Evolutionary conservation across 2,888 invertebrate genomes (phyloP), one percentile per base, ranked within the genome.

Genomic region (Amphimallon solstitiale): DNA sequence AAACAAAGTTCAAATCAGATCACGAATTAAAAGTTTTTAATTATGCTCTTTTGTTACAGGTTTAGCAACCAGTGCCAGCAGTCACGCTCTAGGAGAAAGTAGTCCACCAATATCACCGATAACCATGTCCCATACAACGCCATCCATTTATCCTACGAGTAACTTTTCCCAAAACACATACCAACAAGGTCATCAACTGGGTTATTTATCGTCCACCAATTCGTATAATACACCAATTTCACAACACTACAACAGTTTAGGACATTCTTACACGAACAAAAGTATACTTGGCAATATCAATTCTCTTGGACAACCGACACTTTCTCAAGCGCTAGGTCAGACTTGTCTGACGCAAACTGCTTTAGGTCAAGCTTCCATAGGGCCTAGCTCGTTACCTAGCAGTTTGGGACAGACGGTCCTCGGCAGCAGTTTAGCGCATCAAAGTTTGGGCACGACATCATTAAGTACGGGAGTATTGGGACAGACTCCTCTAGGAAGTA

Each of bases 61-160:
- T 45, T 51, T 73, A 34, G 72, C 73, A 76, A 85, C 88, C 70
- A 90, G 90, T 78, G 88, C 89, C 70, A 90, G 89, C 73, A 90
- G 88, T 77, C 90, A 90, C 83, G 90, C 88, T 67, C 82, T 90
- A 72, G 87, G 90, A 73, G 90, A 89, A 72, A 87, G 84, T 76
- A 88, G 87, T 77, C 88, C 87, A 63, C 88, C 87, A 74, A 77
- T 82, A 40, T 82, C 82, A 17, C 83, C 83, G 23, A 83, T 83
- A 52, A 82, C 82, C 15, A 82, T 83, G 82, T 82, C 82, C 45
- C 82, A 83, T 70, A 83, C 83, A 23, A 83, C 82, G n/a, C 83
- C 82, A 49, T 82, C 81, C 65, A 80, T 83, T 45, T 83, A 81
- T 82, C 88, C 83, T 80, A 86, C 78, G 80, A 87, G 81, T 84